Evolutionary conservation across 2,888 invertebrate species (phyloP), one percentile per base, ranked within the genome.

Genomic region (Eurytoma adleriae): DNA sequence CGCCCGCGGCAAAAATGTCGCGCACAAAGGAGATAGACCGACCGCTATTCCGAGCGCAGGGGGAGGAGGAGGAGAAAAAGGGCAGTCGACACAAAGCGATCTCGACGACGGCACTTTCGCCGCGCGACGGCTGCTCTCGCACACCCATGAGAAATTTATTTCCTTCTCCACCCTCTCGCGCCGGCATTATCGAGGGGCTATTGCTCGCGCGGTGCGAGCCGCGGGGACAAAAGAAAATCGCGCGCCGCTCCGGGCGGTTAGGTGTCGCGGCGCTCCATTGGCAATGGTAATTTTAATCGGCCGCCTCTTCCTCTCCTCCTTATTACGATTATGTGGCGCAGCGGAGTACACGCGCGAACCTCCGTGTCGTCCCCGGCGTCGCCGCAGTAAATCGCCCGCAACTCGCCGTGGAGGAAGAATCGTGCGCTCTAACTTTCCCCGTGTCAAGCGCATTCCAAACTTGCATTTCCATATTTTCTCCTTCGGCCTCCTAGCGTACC

Each of bases 201-300:
- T 20, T 18, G 57, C 20, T 4, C 27, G 50, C n/a, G n/a, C 52
- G 14, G 24, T 10, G 18, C 14, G 1, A 7, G 27, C 20, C 20
- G 16, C 52, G 50, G 27, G 57, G 48, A 24, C 52, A 48, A 30
- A 50, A 67, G 48, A 57, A 67, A 57, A 57, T 50, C 70, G 52
- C n/a, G 40, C 61, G 13, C 10, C 5, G 27, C 20, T 5, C 20
- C 3, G 20, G 40, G 20, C 13, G 7, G 12, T 18, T 18, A 18
- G 10, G 30, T 13, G 48, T 14, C 52, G 71, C n/a, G 40, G 27
- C 59, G 71, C 56, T 70, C 70, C 74, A 56, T 48, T 67, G 75
- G 70, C 70, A 71, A 80, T 80, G 75, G 70, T 80, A 75, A 80
- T 80, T 80, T 80, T 75, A 80, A 80, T 80, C 71, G 75, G 20